Percentiles rank a stretch among this genome's conserved stretches.
Conservation (phyloP, 92 coral and sea anemone species). For the Plumapathes pennacea region DNA sequence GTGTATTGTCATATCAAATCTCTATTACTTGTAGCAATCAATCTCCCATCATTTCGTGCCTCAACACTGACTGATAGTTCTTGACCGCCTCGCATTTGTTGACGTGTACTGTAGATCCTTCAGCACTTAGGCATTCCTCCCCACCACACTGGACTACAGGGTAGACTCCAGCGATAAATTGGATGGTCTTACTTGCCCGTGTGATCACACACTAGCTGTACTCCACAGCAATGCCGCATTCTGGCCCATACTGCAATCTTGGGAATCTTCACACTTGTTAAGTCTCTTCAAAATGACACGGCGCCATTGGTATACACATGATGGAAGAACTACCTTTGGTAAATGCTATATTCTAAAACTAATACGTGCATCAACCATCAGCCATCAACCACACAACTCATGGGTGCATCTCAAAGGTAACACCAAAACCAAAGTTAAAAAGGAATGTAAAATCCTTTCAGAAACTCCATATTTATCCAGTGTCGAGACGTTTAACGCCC, state of each 20-base stretch:
- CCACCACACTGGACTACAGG: slow-evolving; percentile 61
- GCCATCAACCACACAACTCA: no score
- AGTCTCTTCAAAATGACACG: slow-evolving; percentile 63
- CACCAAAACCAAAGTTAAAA: no score
- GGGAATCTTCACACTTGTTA: slow-evolving; percentile 59
- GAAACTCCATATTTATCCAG: no score
- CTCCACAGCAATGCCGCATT: slow-evolving; percentile 50
- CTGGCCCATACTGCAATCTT: slow-evolving; percentile 75
- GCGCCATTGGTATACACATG: no score
- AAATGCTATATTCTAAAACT: slow-evolving; percentile 49
- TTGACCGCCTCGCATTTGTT: slow-evolving; percentile 50
- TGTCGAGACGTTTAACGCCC: no score
- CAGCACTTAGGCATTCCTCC: slow-evolving; percentile 45
- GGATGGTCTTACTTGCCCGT: slow-evolving; percentile 39
- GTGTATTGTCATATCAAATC: no score
- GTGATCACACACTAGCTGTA: slow-evolving; percentile 48
- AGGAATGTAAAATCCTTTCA: no score
- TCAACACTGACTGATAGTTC: slow-evolving; percentile 61
- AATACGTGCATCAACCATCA: no score
- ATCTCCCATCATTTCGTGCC: slow-evolving; percentile 45
- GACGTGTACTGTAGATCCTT: slow-evolving; percentile 22
- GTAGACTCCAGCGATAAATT: slow-evolving; percentile 17
- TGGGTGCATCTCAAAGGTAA: no score
- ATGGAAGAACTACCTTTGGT: no score
- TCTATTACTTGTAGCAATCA: slow-evolving; percentile 24